phyloP scores from a whole-genome alignment of 2,113 vertebrate genomes.

The Gambusia holbrooki region DNA sequence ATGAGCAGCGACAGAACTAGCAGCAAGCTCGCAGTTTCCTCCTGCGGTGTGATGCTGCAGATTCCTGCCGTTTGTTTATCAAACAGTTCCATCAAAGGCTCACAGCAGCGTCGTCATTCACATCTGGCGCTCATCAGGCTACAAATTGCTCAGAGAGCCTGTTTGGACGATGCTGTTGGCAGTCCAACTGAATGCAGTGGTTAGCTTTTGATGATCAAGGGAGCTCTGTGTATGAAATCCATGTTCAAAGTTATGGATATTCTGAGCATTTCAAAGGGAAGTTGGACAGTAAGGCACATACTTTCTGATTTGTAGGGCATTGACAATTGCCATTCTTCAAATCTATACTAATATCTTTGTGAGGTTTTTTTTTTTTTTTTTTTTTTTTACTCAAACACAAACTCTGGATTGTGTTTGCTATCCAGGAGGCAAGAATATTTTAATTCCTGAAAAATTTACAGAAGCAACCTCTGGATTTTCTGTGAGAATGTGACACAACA shows the following conservation, averaged over 20 bases:
- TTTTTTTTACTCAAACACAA: constrained; percentile 2
- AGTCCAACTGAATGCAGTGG: constrained; percentile 15
- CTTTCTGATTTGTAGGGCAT: not conserved
- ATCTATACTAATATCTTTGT: not conserved
- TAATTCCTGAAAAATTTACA: constrained; percentile 20
- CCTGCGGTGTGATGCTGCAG: constrained; percentile 1
- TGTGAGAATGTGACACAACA: not conserved
- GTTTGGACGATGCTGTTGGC: constrained; percentile 32
- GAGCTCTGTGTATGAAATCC: not conserved
- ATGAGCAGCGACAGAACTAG: not conserved
- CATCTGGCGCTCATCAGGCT: constrained; percentile 51
- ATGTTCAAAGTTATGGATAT: constrained; percentile 1
- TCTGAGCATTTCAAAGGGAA: not conserved
- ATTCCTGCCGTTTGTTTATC: constrained; percentile 37
- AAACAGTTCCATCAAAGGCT: constrained; percentile 38
- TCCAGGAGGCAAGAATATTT: not conserved
- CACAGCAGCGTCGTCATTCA: constrained; percentile 31
- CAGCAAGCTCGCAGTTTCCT: not conserved
- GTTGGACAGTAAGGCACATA: constrained; percentile 18
- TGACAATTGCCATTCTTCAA: constrained; percentile 32
- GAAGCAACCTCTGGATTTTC: not conserved
- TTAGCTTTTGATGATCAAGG: constrained; percentile 1
- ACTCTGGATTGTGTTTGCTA: constrained; percentile 38
- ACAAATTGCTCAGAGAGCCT: constrained; percentile 2
- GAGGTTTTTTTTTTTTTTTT: too few species aligned